Conservation (phyloP, 2,888 invertebrate genomes). For the Catocala fraxini region DNA sequence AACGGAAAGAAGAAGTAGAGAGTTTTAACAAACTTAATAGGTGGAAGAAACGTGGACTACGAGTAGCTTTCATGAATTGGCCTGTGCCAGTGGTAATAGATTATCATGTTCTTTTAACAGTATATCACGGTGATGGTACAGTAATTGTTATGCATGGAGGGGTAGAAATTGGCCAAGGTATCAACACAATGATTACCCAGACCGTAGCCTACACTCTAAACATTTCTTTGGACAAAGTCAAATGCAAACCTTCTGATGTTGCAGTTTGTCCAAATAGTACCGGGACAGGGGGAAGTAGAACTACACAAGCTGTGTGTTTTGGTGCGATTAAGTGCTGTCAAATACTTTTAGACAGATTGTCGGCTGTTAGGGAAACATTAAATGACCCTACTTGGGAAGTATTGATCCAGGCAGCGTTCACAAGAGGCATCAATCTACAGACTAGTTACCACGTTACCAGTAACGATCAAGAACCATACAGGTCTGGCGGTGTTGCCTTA, state of each 20-base stretch:
- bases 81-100: conserved; percentile 3
- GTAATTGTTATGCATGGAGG: conserved; percentile 20
- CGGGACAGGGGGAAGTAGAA: conserved; percentile 1
- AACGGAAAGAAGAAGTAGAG: conserved; percentile 80
- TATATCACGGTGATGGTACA: conserved; percentile 6
- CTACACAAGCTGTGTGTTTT: conserved; percentile 1
- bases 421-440: conserved; percentile 8
- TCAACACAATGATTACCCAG: conserved; percentile 8
- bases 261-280: conserved; percentile 4
- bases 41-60: conserved; percentile 11
- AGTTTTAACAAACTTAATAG: conserved; percentile 78
- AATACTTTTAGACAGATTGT: conserved; percentile 8
- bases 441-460: not conserved
- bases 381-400: conserved; percentile 11
- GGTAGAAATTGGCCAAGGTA: conserved; percentile 32
- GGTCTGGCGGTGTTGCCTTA: conserved; percentile 7
- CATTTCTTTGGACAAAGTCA: conserved; percentile 7
- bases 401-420: conserved; percentile 5
- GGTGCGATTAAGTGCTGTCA: conserved; percentile 10
- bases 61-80: conserved; percentile 18
- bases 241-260: not conserved
- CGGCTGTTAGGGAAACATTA: not conserved
- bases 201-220: conserved; percentile 4
- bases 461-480: conserved; percentile 8
- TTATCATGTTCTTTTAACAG: conserved; percentile 7